Evolutionary conservation across 2,113 vertebrate species (phyloP).

Genomic region (Semnornis frantzii): DNA sequence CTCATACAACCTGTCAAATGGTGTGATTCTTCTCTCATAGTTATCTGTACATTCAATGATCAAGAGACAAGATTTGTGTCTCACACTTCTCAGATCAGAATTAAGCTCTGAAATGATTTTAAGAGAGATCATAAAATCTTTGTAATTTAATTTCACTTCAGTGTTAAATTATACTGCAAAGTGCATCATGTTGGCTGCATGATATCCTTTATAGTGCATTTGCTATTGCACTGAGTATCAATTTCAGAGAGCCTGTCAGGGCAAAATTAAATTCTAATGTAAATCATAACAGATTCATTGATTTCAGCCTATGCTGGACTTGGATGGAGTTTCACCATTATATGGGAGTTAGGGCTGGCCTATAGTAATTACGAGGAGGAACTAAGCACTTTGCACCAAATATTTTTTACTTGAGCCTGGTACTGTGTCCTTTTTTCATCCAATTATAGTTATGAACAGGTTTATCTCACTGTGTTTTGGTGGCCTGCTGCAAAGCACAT

Average conservation of each 20-base stretch:
- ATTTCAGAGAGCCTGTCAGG: constrained; percentile 30
- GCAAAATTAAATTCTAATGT: constrained; percentile 50
- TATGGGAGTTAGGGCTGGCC: background rate
- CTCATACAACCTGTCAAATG: background rate
- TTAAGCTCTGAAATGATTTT: constrained; percentile 53
- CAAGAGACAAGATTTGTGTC: constrained; percentile 12
- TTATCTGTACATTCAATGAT: background rate
- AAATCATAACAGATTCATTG: constrained; percentile 36
- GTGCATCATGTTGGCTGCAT: constrained; percentile 45
- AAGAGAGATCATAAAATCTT: constrained; percentile 29
- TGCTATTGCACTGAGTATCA: constrained; percentile 10
- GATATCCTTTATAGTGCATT: constrained; percentile 32
- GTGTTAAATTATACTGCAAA: constrained; percentile 49
- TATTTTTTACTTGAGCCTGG: background rate
- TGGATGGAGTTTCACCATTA: background rate
- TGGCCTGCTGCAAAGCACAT: background rate
- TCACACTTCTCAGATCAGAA: constrained; percentile 18
- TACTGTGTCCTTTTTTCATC: background rate
- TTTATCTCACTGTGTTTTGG: background rate
- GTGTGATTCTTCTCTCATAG: background rate
- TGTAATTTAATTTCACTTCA: constrained; percentile 57
- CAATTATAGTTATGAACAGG: background rate
- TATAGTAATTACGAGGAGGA: background rate
- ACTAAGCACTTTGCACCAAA: background rate
- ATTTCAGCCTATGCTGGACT: background rate